Percentiles rank a stretch among this genome's conserved stretches.
Evolutionary conservation across 2,797 vertebrate species (phyloP).

Genomic region (Gymnopithys bicolor): DNA sequence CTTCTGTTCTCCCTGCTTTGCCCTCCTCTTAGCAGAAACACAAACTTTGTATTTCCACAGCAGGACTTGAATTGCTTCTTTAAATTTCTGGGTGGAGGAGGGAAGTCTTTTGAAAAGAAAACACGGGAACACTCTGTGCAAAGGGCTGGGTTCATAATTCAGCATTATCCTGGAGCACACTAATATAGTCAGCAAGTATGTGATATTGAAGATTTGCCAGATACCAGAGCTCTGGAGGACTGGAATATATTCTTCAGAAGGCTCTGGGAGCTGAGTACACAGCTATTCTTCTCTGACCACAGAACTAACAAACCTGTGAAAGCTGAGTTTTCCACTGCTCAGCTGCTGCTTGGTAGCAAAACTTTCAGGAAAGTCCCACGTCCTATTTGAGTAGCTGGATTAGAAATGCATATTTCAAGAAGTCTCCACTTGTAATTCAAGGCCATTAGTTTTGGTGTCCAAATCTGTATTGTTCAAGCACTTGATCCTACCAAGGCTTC

Average conservation of each 20-base stretch:
- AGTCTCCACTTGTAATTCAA: background rate
- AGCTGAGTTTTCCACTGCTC: background rate
- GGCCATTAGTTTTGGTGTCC: background rate
- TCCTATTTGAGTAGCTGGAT: background rate
- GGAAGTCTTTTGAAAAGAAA: background rate
- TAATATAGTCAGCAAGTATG: constrained; percentile 28
- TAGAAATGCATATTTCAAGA: background rate
- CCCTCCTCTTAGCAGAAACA: background rate
- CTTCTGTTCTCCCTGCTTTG: background rate
- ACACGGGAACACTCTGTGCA: background rate
- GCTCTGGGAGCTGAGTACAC: background rate
- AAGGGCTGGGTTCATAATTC: constrained; percentile 25
- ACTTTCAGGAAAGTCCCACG: background rate
- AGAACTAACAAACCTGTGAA: background rate
- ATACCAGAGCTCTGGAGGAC: constrained; percentile 39
- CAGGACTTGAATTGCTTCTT: background rate
- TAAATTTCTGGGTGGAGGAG: constrained; percentile 37
- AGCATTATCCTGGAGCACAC: constrained; percentile 15
- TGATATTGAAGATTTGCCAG: constrained; percentile 23
- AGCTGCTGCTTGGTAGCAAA: background rate
- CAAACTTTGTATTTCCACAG: background rate
- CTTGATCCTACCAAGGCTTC: background rate
- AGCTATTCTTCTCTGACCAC: background rate
- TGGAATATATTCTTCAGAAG: constrained; percentile 36
- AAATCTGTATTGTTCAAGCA: background rate